Percentiles rank a stretch among this genome's conserved stretches.
These are phyloP conservation scores for Aegypius monachus DNA, from an alignment of 2,113 vertebrate species.

Conservation along the genomic window DNA sequence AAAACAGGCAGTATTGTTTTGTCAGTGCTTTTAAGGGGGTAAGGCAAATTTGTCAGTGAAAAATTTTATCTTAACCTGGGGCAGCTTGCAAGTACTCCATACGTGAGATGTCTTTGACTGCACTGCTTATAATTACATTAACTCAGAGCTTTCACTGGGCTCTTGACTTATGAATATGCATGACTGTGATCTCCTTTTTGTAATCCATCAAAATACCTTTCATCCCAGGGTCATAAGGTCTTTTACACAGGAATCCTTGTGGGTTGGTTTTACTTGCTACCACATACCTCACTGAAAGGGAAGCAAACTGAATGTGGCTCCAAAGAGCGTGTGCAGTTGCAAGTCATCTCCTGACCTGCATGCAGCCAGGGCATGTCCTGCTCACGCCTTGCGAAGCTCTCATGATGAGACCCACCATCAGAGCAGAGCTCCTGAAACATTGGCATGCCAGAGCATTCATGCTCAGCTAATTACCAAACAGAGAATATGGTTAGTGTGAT, in stretches of 20 bases:
- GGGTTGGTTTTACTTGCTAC: not conserved
- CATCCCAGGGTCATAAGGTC: not conserved
- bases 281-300: not conserved
- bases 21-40: not conserved
- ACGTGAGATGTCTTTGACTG: not conserved
- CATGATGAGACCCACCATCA: not conserved
- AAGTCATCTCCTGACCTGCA: not conserved
- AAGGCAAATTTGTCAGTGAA: not conserved
- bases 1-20: not conserved
- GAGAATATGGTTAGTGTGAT: not conserved
- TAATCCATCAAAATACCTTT: not conserved
- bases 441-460: not conserved
- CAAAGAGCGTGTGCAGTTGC: rapidly evolving
- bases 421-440: not conserved
- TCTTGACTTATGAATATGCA: not conserved
- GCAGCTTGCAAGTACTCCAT: not conserved
- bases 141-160: not conserved
- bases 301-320: not conserved
- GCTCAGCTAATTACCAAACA: not conserved
- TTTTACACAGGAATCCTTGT: not conserved
- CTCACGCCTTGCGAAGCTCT: not conserved
- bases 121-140: not conserved
- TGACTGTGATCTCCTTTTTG: not conserved
- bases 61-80: not conserved
- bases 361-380: not conserved